phyloP scores from a whole-genome alignment of 2,113 vertebrate species.

The Dissostichus mawsoni region DNA sequence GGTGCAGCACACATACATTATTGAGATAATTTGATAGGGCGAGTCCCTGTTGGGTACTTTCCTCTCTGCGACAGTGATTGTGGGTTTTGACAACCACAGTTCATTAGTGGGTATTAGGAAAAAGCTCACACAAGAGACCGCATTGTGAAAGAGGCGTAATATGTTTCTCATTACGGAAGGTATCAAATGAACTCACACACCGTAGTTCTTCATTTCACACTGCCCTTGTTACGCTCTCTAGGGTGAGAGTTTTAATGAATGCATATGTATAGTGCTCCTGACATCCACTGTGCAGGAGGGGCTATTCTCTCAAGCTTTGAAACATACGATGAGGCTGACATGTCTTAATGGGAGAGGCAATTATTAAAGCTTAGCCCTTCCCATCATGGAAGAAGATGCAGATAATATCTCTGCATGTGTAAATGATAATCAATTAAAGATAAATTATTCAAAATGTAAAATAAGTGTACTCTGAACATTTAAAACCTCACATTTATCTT shows the following conservation, averaged over 20 bases:
- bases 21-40: slow-evolving; percentile 52
- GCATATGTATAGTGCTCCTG: slow-evolving; percentile 11
- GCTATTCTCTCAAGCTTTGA: slow-evolving; percentile 29
- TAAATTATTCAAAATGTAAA: neutral
- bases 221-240: neutral
- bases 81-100: slow-evolving; percentile 67
- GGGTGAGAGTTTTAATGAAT: slow-evolving; percentile 36
- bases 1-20: slow-evolving; percentile 26
- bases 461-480: too few relatives aligned
- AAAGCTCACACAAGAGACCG: slow-evolving; percentile 41
- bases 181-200: slow-evolving; percentile 36
- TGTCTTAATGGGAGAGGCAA: slow-evolving; percentile 9
- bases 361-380: neutral
- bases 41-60: slow-evolving; percentile 37
- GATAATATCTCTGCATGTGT: neutral
- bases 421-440: neutral
- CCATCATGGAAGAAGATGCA: neutral
- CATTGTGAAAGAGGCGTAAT: slow-evolving; percentile 34
- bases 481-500: neutral
- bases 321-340: neutral
- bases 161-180: slow-evolving; percentile 48
- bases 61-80: slow-evolving; percentile 54
- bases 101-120: slow-evolving; percentile 64
- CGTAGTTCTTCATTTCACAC: slow-evolving; percentile 48
- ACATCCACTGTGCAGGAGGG: slow-evolving; percentile 5